Percentiles rank a stretch among this genome's conserved stretches.
Conservation (phyloP, 2,888 invertebrate species). For the Adineta ricciae region DNA sequence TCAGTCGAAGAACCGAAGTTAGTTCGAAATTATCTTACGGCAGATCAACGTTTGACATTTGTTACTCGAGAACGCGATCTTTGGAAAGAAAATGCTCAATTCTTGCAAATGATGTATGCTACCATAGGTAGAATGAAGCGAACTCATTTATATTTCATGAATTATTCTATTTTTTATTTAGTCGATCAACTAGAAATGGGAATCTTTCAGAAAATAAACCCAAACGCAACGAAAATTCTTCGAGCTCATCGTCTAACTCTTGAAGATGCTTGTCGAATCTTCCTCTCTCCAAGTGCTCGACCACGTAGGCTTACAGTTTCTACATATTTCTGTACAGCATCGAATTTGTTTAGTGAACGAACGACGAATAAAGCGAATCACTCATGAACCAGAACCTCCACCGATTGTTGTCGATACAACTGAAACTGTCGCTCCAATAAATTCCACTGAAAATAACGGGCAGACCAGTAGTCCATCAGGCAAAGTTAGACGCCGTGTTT, state of each 20-base stretch:
- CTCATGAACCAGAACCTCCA: neutral
- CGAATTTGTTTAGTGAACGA: neutral
- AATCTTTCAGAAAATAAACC: neutral
- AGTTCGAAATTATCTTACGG: neutral
- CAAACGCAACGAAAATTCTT: neutral
- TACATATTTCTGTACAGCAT: too few relatives aligned
- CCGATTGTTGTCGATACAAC: neutral
- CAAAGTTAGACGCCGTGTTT: neutral
- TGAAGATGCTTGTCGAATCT: neutral
- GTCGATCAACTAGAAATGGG: neutral
- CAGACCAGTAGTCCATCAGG: neutral
- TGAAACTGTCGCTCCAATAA: neutral
- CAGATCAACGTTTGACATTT: neutral
- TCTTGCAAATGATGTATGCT: neutral
- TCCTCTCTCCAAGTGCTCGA: neutral
- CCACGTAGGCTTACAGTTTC: neutral
- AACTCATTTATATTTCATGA: too few relatives aligned
- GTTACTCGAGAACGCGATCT: neutral
- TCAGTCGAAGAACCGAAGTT: neutral
- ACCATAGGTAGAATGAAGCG: neutral
- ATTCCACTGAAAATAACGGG: neutral
- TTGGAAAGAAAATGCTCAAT: slow-evolving; percentile 1
- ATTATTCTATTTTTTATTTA: neutral
- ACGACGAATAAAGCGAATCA: neutral
- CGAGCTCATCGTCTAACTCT: neutral